phyloP scores from a whole-genome alignment of 2,113 vertebrate genomes.

The Cygnus atratus region DNA sequence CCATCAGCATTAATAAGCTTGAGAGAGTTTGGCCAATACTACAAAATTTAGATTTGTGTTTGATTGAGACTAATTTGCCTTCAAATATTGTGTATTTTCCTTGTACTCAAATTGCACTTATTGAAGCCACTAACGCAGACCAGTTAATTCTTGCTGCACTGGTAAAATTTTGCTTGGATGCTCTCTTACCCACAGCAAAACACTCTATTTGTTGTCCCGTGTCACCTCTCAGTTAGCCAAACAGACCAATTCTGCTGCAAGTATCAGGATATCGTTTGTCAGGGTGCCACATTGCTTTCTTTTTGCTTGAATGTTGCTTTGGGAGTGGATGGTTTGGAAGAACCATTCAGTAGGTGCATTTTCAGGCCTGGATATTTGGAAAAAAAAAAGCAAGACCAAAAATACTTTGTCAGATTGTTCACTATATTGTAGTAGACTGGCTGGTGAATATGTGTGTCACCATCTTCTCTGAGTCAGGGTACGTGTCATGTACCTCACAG shows the following conservation, averaged over 20 bases:
- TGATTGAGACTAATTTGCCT: background rate
- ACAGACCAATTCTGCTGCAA: background rate
- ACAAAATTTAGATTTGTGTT: constrained; percentile 14
- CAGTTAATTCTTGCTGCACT: background rate
- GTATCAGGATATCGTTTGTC: background rate
- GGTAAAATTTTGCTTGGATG: background rate
- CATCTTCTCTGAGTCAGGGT: background rate
- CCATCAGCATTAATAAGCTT: background rate
- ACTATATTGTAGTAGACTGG: background rate
- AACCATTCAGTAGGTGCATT: background rate
- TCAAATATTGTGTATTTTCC: background rate
- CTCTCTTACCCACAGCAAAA: background rate
- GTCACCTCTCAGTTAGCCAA: background rate
- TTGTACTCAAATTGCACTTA: background rate
- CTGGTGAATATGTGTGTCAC: constrained; percentile 15
- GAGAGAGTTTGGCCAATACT: background rate
- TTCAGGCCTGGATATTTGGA: background rate
- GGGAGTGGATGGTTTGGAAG: background rate
- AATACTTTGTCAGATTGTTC: background rate
- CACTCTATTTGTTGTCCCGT: background rate
- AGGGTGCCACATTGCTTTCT: background rate
- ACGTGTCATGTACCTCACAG: background rate
- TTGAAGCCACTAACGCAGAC: background rate
- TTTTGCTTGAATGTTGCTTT: background rate
- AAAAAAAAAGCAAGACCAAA: background rate